Percentiles rank a stretch among this genome's conserved stretches.
Conservation (phyloP, 2,113 vertebrate species). For the Phrynosoma platyrhinos region DNA sequence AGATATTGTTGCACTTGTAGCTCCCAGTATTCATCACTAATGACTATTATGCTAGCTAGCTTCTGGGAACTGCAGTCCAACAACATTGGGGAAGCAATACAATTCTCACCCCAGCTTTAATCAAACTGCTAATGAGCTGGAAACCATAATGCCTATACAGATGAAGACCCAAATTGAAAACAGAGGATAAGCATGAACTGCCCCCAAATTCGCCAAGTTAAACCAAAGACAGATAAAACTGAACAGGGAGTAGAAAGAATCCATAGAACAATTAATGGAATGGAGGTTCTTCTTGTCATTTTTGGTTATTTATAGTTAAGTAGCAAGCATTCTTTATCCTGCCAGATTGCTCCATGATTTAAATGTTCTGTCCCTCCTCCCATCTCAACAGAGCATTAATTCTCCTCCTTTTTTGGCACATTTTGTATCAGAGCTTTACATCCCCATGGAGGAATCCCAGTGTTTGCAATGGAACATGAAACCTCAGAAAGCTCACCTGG, state of each 20-base stretch:
- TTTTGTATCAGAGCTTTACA: constrained; percentile 42
- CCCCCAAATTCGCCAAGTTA: not conserved
- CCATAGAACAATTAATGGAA: not conserved
- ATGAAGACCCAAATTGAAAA: not conserved
- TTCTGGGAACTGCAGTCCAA: no score
- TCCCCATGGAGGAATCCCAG: constrained; percentile 37
- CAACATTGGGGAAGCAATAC: not conserved
- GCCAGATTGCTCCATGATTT: constrained; percentile 48
- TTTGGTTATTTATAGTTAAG: not conserved
- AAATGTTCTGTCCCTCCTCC: constrained; percentile 49
- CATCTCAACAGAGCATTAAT: constrained; percentile 30
- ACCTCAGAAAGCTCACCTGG: constrained; percentile 56
- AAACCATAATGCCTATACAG: not conserved
- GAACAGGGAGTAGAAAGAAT: not conserved
- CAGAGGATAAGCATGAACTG: not conserved
- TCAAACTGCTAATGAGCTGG: not conserved
- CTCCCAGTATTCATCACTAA: no score
- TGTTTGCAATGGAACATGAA: constrained; percentile 46
- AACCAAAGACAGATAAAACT: not conserved
- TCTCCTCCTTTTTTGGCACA: constrained; percentile 47
- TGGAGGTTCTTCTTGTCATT: not conserved
- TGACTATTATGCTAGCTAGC: no score
- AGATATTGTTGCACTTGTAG: no score
- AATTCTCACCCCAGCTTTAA: not conserved
- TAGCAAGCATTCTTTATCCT: constrained; percentile 29